A percentile compares a stretch with the other conserved stretches of the same genome.
Conservation (phyloP, 2,113 vertebrate genomes). For the Telmatochromis brachygnathus region DNA sequence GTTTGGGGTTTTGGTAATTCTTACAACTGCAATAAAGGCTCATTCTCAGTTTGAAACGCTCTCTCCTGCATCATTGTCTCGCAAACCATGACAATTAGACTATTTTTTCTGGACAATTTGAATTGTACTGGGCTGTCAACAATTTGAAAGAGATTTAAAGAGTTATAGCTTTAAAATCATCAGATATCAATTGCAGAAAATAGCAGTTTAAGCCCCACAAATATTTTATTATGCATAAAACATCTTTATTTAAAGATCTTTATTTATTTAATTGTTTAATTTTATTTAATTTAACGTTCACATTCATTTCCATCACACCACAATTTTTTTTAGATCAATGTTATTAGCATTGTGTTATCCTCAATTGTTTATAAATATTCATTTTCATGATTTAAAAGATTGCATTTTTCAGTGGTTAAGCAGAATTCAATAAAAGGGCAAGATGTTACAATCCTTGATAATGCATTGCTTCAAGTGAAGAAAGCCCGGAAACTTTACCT, state of each 20-base stretch:
- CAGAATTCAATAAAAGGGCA: background rate
- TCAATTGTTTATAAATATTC: background rate
- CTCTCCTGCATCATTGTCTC: background rate
- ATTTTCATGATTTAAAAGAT: background rate
- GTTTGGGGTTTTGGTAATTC: background rate
- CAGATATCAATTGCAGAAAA: background rate
- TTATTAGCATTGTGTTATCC: background rate
- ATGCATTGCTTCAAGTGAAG: background rate
- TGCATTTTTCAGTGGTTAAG: background rate
- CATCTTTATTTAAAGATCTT: background rate
- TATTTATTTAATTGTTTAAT: background rate
- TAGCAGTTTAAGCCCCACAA: background rate
- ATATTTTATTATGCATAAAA: background rate
- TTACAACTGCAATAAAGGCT: background rate
- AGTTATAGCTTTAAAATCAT: background rate
- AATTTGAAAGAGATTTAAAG: background rate
- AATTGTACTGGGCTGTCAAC: background rate
- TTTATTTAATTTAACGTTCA: background rate
- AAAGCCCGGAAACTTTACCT: background rate
- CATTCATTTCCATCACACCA: background rate
- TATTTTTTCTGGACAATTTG: background rate
- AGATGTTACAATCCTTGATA: background rate
- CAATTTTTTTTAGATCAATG: background rate
- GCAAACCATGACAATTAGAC: background rate
- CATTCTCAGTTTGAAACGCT: background rate